Evolutionary conservation across 2,888 invertebrate genomes (phyloP).

Genomic region (Agrochola lychnidis): DNA sequence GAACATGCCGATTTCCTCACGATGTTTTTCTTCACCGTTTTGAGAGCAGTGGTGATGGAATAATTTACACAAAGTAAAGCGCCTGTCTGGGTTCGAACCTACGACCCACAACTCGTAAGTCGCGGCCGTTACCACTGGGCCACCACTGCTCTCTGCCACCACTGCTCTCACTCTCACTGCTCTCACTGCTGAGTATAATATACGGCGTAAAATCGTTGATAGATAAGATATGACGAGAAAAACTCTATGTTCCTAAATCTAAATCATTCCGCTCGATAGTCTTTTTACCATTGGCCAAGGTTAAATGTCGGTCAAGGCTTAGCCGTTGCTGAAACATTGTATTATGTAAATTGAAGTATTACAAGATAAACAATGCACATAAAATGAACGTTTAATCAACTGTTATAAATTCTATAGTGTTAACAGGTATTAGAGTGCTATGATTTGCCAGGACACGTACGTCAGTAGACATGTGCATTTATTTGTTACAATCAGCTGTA

Average conservation of each 20-base stretch:
- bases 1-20: too few relatives aligned
- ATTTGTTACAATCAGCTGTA: slow-evolving; percentile 49
- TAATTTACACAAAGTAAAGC: too few relatives aligned
- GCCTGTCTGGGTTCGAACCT: too few relatives aligned
- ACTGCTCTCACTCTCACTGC: too few relatives aligned
- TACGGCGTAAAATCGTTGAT: slow-evolving; percentile 7
- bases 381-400: slow-evolving; percentile 27
- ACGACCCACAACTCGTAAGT: too few relatives aligned
- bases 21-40: too few relatives aligned
- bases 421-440: slow-evolving; percentile 25
- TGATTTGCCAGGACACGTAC: slow-evolving; percentile 19
- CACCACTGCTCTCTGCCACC: too few relatives aligned
- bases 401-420: slow-evolving; percentile 24
- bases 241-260: slow-evolving; percentile 24
- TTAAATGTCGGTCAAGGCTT: slow-evolving; percentile 52
- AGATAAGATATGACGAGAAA: slow-evolving; percentile 27
- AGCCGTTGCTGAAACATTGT: slow-evolving; percentile 22
- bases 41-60: too few relatives aligned
- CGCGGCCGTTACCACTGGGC: too few relatives aligned
- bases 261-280: slow-evolving; percentile 30
- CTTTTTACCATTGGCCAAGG: slow-evolving; percentile 40
- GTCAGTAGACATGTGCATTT: slow-evolving; percentile 22
- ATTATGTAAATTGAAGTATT: slow-evolving; percentile 40
- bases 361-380: slow-evolving; percentile 41
- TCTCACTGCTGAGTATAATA: too few relatives aligned